These are phyloP conservation scores for Agraylea sexmaculata DNA, from an alignment of 1,140 invertebrate genomes.

Conservation along the genomic window DNA sequence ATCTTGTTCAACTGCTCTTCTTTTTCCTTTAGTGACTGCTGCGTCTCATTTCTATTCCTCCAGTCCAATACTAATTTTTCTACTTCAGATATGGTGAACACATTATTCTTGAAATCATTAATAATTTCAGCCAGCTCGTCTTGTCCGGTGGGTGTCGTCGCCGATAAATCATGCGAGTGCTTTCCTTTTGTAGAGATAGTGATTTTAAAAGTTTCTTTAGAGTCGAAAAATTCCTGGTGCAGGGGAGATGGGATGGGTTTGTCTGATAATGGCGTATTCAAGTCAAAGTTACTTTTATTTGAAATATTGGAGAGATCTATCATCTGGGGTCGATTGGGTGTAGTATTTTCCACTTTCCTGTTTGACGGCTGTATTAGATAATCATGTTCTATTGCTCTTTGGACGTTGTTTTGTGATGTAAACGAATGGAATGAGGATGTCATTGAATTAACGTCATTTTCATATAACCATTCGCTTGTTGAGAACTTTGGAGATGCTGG, in stretches of 20 bases:
- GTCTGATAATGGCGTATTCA: conserved; percentile 26
- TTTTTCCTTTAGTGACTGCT: conserved; percentile 74
- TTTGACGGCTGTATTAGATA: conserved; percentile 48
- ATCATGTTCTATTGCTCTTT: conserved; percentile 40
- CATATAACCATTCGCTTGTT: conserved; percentile 16
- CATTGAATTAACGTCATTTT: conserved; percentile 17
- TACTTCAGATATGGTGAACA: conserved; percentile 71
- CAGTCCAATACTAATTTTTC: conserved; percentile 75
- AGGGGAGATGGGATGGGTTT: conserved; percentile 34
- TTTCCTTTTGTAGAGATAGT: conserved; percentile 9
- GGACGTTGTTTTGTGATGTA: conserved; percentile 27
- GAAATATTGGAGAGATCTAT: conserved; percentile 19
- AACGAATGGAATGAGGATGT: conserved; percentile 5
- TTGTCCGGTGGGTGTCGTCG: conserved; percentile 36
- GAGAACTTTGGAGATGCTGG: conserved; percentile 3
- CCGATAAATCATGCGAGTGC: conserved; percentile 12
- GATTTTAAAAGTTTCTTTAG: conserved; percentile 10
- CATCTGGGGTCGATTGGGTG: conserved; percentile 33
- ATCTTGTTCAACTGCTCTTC: conserved; percentile 68
- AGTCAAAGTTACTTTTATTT: conserved; percentile 6
- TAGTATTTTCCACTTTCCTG: conserved; percentile 39
- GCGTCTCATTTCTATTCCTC: conserved; percentile 73
- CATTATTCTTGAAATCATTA: conserved; percentile 81
- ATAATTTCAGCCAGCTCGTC: conserved; percentile 77
- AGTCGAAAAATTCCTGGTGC: conserved; percentile 11